Evolutionary conservation across 1,140 invertebrate species (phyloP), one percentile per base, ranked within the genome.

Genomic region (Steinernema feltiae): DNA sequence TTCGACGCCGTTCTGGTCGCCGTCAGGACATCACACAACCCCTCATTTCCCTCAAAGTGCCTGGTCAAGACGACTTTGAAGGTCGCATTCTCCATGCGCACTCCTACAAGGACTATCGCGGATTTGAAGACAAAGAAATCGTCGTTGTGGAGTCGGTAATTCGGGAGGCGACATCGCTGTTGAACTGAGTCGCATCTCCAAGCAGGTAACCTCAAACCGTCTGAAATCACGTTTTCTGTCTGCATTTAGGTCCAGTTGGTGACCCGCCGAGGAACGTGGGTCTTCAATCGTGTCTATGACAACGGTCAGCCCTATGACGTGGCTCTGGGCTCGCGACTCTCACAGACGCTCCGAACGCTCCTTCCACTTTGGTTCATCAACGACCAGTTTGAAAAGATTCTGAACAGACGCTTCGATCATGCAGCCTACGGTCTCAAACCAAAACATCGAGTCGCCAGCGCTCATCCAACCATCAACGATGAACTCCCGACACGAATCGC

Each of bases 381-480:
- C 30, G 69, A 82, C 0, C 72, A 87, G 27, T 48, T 87, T 17
- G 85, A 87, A 78, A 75, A 71, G 0, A 78, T 85, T 41, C 84
- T 87, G 15, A 75, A 81, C 32, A 73, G 76, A 2, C 79, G 86
- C 27, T 88, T 90, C 79, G 87, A 90, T 82, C 89, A 90, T 77
- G 82, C 83, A 15, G 69, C 81, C 0, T 90, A 87, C 79, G 81
- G 85, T 1, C 73, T 90, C 69, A 86, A 88, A 74, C 89, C 89
- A 31, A 79, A 84, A 24, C 88, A 90, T 77, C 53, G 82, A 17
- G 78, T 85, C 46, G 76, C 87, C 15, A 83, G 86, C 41, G 81
- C 82, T 1, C 89, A 90, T 82, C 87, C 88, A 1, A 90, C 88
- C 32, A 88, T 90, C 30, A 90, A 90, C 77, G 89, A 90, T 79